These are phyloP conservation scores for Lycocorax pyrrhopterus DNA, from an alignment of 2,113 vertebrate genomes.

Conservation along the genomic window DNA sequence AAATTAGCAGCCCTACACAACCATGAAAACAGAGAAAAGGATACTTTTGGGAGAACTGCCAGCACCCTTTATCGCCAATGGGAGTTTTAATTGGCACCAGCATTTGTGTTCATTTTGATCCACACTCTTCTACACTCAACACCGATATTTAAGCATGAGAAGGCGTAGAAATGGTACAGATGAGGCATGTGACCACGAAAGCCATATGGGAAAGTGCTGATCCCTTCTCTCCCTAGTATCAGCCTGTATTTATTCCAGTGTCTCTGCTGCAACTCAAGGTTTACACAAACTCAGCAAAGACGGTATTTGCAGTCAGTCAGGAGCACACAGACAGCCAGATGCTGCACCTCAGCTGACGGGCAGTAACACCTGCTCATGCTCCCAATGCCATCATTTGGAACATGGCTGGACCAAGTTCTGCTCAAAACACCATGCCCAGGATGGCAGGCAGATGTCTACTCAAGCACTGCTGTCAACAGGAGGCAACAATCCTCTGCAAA, in stretches of 20 bases:
- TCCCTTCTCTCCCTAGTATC: background rate
- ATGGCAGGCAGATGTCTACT: background rate
- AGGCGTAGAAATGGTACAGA: background rate
- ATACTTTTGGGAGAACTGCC: background rate
- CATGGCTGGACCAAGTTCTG: background rate
- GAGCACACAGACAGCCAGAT: background rate
- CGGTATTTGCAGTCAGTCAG: background rate
- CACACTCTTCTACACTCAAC: background rate
- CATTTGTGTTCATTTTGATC: background rate
- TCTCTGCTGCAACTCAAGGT: background rate
- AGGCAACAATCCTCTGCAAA: background rate
- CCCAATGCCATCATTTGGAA: background rate
- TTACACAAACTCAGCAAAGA: background rate
- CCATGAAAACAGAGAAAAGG: background rate
- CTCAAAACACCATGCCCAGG: background rate
- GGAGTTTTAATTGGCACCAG: background rate
- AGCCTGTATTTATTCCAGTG: background rate
- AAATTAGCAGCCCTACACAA: slow-evolving; percentile 1
- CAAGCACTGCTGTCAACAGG: background rate
- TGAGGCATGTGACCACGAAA: background rate
- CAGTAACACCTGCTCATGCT: fast-evolving
- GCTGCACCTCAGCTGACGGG: background rate
- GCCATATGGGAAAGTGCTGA: background rate
- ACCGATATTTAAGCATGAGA: background rate
- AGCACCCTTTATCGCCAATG: background rate